A percentile compares a stretch with the other conserved stretches of the same genome.
Conservation (phyloP, 2,113 vertebrate genomes). For the Microcebus griseorufus region DNA sequence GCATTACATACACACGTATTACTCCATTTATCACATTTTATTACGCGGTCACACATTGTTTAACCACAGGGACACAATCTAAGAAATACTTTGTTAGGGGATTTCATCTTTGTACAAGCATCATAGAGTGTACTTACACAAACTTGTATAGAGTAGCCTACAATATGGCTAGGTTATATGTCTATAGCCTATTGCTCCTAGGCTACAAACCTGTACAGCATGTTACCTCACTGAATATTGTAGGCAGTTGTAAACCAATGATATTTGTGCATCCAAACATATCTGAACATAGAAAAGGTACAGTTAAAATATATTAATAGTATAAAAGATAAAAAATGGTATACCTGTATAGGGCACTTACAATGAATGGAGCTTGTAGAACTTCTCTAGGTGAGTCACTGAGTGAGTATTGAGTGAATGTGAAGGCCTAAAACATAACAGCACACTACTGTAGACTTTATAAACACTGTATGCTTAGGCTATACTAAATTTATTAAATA, state of each 20-base stretch:
- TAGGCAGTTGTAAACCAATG: background rate
- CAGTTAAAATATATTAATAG: background rate
- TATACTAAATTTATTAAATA: background rate
- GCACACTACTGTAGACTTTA: background rate
- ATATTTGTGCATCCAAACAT: background rate
- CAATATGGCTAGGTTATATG: background rate
- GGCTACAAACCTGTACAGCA: background rate
- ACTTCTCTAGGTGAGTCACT: background rate
- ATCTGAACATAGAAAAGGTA: background rate
- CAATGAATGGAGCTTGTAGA: background rate
- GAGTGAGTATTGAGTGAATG: background rate
- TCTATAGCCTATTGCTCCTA: background rate
- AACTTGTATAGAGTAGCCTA: background rate
- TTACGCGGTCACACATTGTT: background rate
- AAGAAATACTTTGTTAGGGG: background rate
- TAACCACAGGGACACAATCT: background rate
- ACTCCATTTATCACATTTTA: background rate
- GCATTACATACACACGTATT: rapidly evolving
- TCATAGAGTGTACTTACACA: background rate
- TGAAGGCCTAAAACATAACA: background rate
- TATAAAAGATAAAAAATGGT: background rate
- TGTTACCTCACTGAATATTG: background rate
- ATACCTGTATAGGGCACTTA: background rate
- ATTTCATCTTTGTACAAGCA: background rate
- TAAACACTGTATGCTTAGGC: background rate